Conservation (phyloP, 2,113 vertebrate species). For the Pedionomus torquatus region DNA sequence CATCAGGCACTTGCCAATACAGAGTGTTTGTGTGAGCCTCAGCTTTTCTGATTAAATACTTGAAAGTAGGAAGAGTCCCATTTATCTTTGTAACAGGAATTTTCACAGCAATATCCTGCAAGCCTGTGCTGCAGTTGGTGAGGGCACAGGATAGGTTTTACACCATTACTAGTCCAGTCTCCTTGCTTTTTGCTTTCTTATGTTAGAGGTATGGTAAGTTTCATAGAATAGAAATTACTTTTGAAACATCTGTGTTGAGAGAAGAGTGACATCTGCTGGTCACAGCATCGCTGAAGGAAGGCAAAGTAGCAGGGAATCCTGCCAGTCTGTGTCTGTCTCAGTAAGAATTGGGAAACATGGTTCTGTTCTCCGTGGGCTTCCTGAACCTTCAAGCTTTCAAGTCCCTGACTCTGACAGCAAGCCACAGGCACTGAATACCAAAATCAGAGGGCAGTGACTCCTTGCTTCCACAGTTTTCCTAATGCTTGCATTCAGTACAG, state of each 20-base stretch:
- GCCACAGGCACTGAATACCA: not conserved
- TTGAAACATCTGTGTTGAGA: not conserved
- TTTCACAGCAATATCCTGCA: not conserved
- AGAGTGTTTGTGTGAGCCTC: not conserved
- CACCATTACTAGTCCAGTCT: not conserved
- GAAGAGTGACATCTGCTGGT: slow-evolving; percentile 34
- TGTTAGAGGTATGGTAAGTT: not conserved
- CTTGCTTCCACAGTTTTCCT: not conserved
- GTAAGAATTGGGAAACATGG: not conserved
- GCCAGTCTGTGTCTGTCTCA: not conserved
- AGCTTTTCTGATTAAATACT: not conserved
- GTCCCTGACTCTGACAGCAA: not conserved
- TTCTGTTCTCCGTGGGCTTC: not conserved
- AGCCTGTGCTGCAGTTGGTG: not conserved
- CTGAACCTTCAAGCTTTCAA: not conserved
- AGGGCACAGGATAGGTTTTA: not conserved
- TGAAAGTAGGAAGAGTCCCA: not conserved
- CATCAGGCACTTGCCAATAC: not conserved
- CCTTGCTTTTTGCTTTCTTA: not conserved
- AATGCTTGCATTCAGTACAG: not conserved
- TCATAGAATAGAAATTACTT: not conserved
- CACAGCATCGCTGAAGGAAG: not conserved
- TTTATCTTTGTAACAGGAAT: not conserved
- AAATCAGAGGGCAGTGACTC: not conserved
- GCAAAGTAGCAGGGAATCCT: not conserved